phyloP scores from a whole-genome alignment of 2,888 invertebrate species.

The Thera britannica region DNA sequence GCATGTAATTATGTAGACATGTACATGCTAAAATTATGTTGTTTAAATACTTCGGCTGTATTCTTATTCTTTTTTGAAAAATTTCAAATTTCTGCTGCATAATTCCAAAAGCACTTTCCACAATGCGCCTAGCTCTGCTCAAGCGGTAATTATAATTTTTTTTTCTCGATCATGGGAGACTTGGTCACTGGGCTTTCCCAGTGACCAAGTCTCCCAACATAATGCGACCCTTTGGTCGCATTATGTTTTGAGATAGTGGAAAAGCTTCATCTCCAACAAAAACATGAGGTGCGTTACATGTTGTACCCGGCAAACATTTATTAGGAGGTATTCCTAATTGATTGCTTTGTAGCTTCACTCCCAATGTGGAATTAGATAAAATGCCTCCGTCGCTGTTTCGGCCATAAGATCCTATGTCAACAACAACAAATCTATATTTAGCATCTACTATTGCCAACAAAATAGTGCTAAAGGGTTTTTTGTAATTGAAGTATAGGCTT shows the following conservation, averaged over 20 bases:
- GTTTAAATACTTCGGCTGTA: too few relatives aligned
- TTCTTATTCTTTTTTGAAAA: slow-evolving; percentile 2
- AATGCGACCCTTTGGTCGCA: slow-evolving; percentile 10
- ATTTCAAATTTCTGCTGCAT: slow-evolving; percentile 13
- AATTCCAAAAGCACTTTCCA: slow-evolving; percentile 26
- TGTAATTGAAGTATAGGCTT: slow-evolving; percentile 8
- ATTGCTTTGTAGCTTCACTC: too few relatives aligned
- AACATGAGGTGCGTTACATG: too few relatives aligned
- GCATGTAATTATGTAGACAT: too few relatives aligned
- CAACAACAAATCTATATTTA: slow-evolving; percentile 10
- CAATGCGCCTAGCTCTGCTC: slow-evolving; percentile 19
- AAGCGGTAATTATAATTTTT: slow-evolving; percentile 4
- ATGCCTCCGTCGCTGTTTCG: too few relatives aligned
- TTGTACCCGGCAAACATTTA: too few relatives aligned
- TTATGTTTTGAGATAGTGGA: too few relatives aligned
- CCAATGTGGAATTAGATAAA: too few relatives aligned
- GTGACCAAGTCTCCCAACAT: slow-evolving; percentile 8
- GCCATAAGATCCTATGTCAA: slow-evolving; percentile 13
- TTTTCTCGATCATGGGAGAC: slow-evolving; percentile 2
- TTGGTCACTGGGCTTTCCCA: too few relatives aligned
- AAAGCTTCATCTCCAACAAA: too few relatives aligned
- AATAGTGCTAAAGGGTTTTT: slow-evolving; percentile 8
- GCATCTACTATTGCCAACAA: slow-evolving; percentile 13
- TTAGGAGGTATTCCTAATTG: too few relatives aligned
- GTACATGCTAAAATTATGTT: too few relatives aligned